These are phyloP conservation scores for Mythimna lalbum DNA, from an alignment of 2,888 invertebrate genomes.

Conservation along the genomic window DNA sequence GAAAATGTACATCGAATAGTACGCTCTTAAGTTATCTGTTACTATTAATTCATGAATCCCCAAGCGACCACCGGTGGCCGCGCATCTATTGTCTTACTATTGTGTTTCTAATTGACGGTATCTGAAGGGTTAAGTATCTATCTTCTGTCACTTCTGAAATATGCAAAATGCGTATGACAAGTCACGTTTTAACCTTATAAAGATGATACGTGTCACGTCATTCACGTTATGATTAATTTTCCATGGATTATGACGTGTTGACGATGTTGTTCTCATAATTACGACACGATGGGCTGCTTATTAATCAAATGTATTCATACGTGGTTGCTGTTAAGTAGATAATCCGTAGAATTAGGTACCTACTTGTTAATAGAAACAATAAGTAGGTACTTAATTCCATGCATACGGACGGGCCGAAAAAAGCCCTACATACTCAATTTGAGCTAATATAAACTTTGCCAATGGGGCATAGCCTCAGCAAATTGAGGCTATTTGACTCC, in stretches of 20 bases:
- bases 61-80: too few species aligned
- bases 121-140: too few species aligned
- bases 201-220: conserved; percentile 32
- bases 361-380: neutral
- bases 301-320: conserved; percentile 43
- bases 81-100: too few species aligned
- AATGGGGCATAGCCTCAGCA: too few species aligned
- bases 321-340: neutral
- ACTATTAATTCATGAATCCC: too few species aligned
- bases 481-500: too few species aligned
- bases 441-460: too few species aligned
- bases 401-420: too few species aligned
- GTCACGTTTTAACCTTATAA: conserved; percentile 10
- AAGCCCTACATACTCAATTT: too few species aligned
- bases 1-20: too few species aligned
- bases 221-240: conserved; percentile 43
- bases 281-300: conserved; percentile 16
- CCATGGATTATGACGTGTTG: conserved; percentile 41
- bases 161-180: conserved; percentile 6
- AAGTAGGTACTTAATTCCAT: too few species aligned
- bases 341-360: neutral
- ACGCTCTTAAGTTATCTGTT: neutral
- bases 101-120: too few species aligned
- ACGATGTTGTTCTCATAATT: conserved; percentile 32
- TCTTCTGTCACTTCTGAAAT: neutral